Evolutionary conservation across 1,140 invertebrate genomes (phyloP).

Genomic region (Goniozus legneri): DNA sequence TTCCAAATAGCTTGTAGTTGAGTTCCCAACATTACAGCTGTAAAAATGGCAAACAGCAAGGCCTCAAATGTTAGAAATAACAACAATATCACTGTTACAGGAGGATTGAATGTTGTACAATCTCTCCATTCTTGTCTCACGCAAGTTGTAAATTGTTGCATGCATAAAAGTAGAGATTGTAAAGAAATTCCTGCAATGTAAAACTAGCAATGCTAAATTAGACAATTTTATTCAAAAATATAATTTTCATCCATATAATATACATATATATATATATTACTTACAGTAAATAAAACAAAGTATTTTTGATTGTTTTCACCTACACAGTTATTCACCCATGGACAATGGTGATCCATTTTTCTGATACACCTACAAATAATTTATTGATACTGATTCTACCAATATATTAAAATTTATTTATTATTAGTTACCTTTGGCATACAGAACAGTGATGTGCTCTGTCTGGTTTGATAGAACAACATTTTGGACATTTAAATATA

Average conservation of each 20-base stretch:
- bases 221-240: constrained; percentile 6
- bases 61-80: constrained; percentile 96
- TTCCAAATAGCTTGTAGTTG: constrained; percentile 98
- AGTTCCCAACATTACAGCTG: constrained; percentile 94
- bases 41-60: constrained; percentile 97
- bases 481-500: constrained; percentile 97
- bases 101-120: constrained; percentile 89
- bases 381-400: background rate
- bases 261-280: too few relatives aligned
- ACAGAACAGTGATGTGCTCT: constrained; percentile 98
- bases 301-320: constrained; percentile 99
- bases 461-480: constrained; percentile 97
- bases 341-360: constrained; percentile 99
- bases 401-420: constrained; percentile 2
- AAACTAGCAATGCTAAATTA: constrained; percentile 66
- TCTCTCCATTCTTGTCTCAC: constrained; percentile 92
- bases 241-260: constrained; percentile 6
- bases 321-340: constrained; percentile 99
- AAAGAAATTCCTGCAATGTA: constrained; percentile 96
- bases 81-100: constrained; percentile 91
- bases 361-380: constrained; percentile 71
- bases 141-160: constrained; percentile 93
- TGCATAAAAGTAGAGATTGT: constrained; percentile 87
- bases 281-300: constrained; percentile 98
- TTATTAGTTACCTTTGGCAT: constrained; percentile 67